Base-by-base conservation (phyloP, 2,888 invertebrate species). In the Pedicia rivosa region DNA sequence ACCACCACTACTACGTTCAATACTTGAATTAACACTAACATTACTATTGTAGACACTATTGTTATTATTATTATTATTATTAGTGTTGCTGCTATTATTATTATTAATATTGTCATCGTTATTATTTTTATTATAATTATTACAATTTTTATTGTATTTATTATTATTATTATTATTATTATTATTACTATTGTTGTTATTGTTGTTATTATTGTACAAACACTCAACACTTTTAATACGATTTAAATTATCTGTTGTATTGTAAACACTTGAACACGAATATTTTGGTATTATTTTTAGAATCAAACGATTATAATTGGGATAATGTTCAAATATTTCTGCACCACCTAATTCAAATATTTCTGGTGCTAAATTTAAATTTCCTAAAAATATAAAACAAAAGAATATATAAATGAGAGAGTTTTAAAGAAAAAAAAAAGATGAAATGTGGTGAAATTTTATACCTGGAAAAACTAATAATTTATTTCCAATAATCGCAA, bases 391-490 rank as follows among this genome's bases (percentile, higher is more conserved):
- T n/a, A n/a, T n/a, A n/a, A 27, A 36, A 26, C 15, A 37, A 38
- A 25, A 26, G 10, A 31, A 36, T 15, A 8, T 31, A 13, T 16
- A 24, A 37, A 12, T 15, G 6, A 25, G 5, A 22, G 19, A 19
- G 9, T 20, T 24, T 25, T 28, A 8, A 6, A 31, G 10, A 40
- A 14, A n/a, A 34, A 14, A 7, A 40, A 51, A 53, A 54, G 65
- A n/a, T n/a, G n/a, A n/a, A n/a, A n/a, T n/a, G n/a, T n/a, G n/a
- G n/a, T n/a, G n/a, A n/a, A n/a, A n/a, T n/a, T n/a, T n/a, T n/a
- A n/a, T n/a, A n/a, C 65, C 63, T 33, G 67, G 72, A 52, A 66
- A 71, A 42, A 73, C 65, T 51, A 71, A 65, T 39, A 76, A 59
- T 44, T 67, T 63, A 24, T 71, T 70, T 43, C 72, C 74, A 48